These are phyloP conservation scores for Lithosia quadra DNA, from an alignment of 2,888 invertebrate species.

Conservation along the genomic window DNA sequence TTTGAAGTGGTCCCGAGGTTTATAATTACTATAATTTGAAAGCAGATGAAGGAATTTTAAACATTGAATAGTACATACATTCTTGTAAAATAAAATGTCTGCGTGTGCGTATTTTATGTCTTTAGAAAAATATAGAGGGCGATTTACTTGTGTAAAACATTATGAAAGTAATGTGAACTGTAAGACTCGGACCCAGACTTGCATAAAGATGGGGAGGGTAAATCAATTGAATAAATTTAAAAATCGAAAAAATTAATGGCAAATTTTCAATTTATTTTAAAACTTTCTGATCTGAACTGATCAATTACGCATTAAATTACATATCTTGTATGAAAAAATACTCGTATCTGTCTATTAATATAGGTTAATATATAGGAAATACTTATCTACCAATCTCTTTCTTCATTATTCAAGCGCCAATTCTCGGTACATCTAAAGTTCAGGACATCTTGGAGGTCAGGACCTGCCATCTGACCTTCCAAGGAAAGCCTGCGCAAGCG, in stretches of 20 bases:
- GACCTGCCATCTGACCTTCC: too few relatives aligned
- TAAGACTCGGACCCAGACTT: background rate
- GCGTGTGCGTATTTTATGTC: constrained; percentile 14
- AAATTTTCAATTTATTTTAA: background rate
- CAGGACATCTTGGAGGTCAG: too few relatives aligned
- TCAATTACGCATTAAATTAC: too few relatives aligned
- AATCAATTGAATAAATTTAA: background rate
- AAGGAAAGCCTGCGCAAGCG: too few relatives aligned
- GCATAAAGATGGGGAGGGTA: background rate
- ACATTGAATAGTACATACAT: constrained; percentile 35
- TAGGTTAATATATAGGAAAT: too few relatives aligned
- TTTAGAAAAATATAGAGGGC: background rate
- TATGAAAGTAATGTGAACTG: background rate
- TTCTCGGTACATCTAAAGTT: too few relatives aligned
- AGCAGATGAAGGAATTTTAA: constrained; percentile 77
- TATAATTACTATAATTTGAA: constrained; percentile 85
- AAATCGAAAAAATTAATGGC: background rate
- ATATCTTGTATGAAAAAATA: too few relatives aligned
- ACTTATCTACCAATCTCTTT: too few relatives aligned
- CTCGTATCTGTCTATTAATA: too few relatives aligned
- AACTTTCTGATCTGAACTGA: background rate
- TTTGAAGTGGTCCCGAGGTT: constrained; percentile 81
- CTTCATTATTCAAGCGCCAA: too few relatives aligned
- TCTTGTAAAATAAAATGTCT: constrained; percentile 17
- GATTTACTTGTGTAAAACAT: background rate